These are phyloP conservation scores for Acanthis flammea DNA, from an alignment of 2,797 vertebrate species.

Conservation along the genomic window DNA sequence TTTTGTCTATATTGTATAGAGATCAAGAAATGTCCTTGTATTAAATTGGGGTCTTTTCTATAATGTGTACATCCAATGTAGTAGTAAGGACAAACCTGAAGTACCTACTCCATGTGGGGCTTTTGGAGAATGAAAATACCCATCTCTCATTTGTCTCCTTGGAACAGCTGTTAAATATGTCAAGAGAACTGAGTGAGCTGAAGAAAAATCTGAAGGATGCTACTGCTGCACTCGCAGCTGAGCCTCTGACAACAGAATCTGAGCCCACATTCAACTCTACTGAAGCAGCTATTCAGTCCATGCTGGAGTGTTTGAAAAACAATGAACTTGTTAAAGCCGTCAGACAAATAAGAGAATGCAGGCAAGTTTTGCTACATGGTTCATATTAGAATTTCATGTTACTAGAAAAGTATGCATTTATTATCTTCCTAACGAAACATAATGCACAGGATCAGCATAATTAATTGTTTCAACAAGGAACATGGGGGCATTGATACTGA, in stretches of 20 bases:
- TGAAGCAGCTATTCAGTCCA: conserved; percentile 93
- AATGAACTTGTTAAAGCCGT: conserved; percentile 91
- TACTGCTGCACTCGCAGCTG: conserved; percentile 84
- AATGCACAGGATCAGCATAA: not conserved
- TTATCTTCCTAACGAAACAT: not conserved
- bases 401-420: not conserved
- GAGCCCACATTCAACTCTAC: conserved; percentile 87
- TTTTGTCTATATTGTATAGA: not conserved
- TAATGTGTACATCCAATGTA: not conserved
- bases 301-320: conserved; percentile 94
- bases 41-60: not conserved
- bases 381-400: not conserved
- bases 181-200: conserved; percentile 91
- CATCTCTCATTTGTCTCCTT: not conserved
- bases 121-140: not conserved
- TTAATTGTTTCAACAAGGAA: not conserved
- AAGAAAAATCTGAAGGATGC: conserved; percentile 91
- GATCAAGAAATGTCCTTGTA: not conserved
- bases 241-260: conserved; percentile 81
- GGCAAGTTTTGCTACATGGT: conserved; percentile 73
- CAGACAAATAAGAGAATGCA: conserved; percentile 93
- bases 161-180: conserved; percentile 94
- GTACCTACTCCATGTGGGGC: not conserved
- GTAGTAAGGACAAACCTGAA: not conserved
- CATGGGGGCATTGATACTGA: not conserved